A percentile compares a stretch with the other conserved stretches of the same genome.
Evolutionary conservation across 1,140 invertebrate genomes (phyloP).

Genomic region (Parapsyche elsis): DNA sequence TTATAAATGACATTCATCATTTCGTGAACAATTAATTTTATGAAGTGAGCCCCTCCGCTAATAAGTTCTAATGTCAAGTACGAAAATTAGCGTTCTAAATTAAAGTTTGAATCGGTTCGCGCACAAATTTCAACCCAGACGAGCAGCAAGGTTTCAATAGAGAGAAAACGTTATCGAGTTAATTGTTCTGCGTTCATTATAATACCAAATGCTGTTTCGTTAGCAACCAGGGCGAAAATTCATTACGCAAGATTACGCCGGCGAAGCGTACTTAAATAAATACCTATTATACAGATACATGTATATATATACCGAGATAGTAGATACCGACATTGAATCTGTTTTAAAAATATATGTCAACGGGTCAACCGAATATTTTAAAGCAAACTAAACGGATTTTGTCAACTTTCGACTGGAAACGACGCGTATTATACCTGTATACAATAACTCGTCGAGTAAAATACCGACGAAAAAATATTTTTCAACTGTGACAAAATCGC

Average conservation of each 20-base stretch:
- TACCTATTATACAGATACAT: too few species aligned
- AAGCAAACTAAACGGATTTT: too few species aligned
- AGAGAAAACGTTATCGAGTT: conserved; percentile 12
- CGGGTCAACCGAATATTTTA: too few species aligned
- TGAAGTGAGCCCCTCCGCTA: not conserved
- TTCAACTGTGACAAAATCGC: conserved; percentile 1
- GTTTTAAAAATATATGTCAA: too few species aligned
- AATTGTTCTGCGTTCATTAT: conserved; percentile 25
- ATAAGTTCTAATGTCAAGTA: not conserved
- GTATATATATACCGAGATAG: too few species aligned
- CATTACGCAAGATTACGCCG: conserved; percentile 4
- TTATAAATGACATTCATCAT: too few species aligned
- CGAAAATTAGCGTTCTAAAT: not conserved
- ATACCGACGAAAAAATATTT: too few species aligned
- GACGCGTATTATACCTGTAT: too few species aligned
- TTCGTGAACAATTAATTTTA: not conserved
- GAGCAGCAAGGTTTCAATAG: conserved; percentile 2
- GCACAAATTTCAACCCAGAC: not conserved
- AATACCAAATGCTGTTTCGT: conserved; percentile 19
- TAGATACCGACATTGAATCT: too few species aligned
- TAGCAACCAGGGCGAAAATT: conserved; percentile 4
- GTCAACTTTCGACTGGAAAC: too few species aligned
- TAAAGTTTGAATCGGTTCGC: not conserved
- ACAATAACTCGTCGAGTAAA: too few species aligned
- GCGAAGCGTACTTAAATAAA: too few species aligned